Conservation (phyloP, 1,140 invertebrate genomes). For the Drosophila burlai region DNA sequence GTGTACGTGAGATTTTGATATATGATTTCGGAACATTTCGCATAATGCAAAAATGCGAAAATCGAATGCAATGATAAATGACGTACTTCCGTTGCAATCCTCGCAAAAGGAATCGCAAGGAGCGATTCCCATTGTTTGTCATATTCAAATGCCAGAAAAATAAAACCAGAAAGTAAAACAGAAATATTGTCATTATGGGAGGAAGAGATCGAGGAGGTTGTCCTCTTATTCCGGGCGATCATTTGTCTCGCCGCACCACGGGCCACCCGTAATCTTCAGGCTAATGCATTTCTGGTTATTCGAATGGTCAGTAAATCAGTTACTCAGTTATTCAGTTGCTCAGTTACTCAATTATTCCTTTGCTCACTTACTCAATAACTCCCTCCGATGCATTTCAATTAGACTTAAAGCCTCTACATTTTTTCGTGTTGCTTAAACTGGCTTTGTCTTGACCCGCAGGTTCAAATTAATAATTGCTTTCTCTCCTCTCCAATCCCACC, state of each 20-base stretch:
- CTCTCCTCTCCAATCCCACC: slow-evolving; percentile 4
- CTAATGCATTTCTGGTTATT: slow-evolving; percentile 65
- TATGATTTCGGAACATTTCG: slow-evolving; percentile 54
- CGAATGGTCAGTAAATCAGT: not conserved
- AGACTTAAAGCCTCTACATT: slow-evolving; percentile 7
- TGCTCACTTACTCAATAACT: slow-evolving; percentile 4
- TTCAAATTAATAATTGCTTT: slow-evolving; percentile 73
- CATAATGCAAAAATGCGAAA: slow-evolving; percentile 55
- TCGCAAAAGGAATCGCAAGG: slow-evolving; percentile 19
- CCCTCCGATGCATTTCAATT: slow-evolving; percentile 52
- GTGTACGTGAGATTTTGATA: slow-evolving; percentile 78
- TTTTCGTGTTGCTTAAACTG: slow-evolving; percentile 17
- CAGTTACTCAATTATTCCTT: not conserved
- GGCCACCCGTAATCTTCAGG: slow-evolving; percentile 54
- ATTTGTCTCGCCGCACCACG: slow-evolving; percentile 72
- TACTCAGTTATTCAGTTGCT: not conserved
- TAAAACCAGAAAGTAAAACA: not conserved
- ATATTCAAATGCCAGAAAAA: slow-evolving; percentile 70
- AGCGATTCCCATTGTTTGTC: slow-evolving; percentile 63
- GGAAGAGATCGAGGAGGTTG: slow-evolving; percentile 1
- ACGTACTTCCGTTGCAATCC: slow-evolving; percentile 75
- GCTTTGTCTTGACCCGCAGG: slow-evolving; percentile 56
- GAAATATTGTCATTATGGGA: slow-evolving; percentile 76
- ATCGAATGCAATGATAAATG: slow-evolving; percentile 81
- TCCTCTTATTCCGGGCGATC: slow-evolving; percentile 54